Conservation (phyloP, 2,797 vertebrate species). For the Sebastes reedi region DNA sequence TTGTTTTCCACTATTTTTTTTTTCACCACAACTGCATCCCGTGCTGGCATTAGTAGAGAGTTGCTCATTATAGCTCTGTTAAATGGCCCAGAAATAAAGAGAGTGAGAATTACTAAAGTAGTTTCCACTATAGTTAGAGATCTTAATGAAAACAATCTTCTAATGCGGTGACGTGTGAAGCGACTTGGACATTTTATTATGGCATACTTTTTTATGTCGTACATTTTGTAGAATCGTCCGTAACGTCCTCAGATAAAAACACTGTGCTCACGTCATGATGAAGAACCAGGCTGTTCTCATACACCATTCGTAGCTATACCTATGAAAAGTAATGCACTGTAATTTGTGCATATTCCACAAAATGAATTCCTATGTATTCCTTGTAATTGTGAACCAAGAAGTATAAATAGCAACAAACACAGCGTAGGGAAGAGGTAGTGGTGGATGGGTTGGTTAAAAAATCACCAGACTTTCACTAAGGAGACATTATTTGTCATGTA, state of each 20-base stretch:
- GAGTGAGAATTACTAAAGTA: neutral
- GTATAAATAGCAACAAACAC: too few species aligned
- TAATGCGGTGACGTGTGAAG: slow-evolving; percentile 10
- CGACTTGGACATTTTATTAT: neutral
- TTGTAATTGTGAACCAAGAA: too few species aligned
- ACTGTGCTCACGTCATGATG: neutral
- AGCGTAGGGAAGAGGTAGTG: rapidly evolving
- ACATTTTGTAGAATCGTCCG: neutral
- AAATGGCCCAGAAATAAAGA: slow-evolving; percentile 10
- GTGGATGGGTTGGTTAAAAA: too few species aligned
- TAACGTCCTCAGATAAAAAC: neutral
- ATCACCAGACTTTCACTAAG: too few species aligned
- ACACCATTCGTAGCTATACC: too few species aligned
- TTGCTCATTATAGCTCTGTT: slow-evolving; percentile 21
- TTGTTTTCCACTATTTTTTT: slow-evolving; percentile 22
- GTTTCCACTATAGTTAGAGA: neutral
- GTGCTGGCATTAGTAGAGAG: neutral
- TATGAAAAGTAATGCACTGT: too few species aligned
- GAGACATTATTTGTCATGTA: too few species aligned
- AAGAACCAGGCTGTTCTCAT: neutral
- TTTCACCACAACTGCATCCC: neutral
- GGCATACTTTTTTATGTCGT: neutral
- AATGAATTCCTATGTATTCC: too few species aligned
- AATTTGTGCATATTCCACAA: too few species aligned
- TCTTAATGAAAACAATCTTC: slow-evolving; percentile 15